A percentile compares a stretch with the other conserved stretches of the same genome.
phyloP scores from a whole-genome alignment of 2,797 vertebrate species.

The Cryptoprocta ferox region DNA sequence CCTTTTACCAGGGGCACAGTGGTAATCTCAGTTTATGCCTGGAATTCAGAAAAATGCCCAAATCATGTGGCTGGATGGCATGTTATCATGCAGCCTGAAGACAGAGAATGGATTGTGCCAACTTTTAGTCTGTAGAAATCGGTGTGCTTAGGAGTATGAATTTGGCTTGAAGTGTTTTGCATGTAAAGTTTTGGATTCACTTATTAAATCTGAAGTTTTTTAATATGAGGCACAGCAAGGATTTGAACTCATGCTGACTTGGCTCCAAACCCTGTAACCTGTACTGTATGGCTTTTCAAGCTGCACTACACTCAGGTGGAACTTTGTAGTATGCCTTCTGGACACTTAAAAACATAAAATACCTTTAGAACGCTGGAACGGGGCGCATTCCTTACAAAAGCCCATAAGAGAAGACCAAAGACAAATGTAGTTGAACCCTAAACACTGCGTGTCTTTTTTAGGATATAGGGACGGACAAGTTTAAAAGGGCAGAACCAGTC shows the following conservation, averaged over 20 bases:
- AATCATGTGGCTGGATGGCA: background rate
- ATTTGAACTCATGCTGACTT: background rate
- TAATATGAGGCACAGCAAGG: background rate
- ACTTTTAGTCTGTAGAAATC: background rate
- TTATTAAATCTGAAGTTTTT: background rate
- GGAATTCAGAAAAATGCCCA: background rate
- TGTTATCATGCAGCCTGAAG: background rate
- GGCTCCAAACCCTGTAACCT: background rate
- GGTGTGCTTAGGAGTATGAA: background rate
- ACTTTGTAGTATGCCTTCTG: background rate
- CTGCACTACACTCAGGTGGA: background rate
- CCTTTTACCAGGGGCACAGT: background rate
- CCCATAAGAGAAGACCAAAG: slow-evolving; percentile 34
- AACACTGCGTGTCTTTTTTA: background rate
- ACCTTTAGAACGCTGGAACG: background rate
- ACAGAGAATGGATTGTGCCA: background rate
- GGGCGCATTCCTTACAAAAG: background rate
- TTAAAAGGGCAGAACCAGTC: background rate
- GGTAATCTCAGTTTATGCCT: background rate
- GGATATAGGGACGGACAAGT: background rate
- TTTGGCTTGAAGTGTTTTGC: background rate
- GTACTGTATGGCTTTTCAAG: background rate
- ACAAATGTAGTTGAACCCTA: background rate
- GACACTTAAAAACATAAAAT: background rate
- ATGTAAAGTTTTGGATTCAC: background rate